phyloP scores from a whole-genome alignment of 2,113 vertebrate species.

The Nanorana parkeri region DNA sequence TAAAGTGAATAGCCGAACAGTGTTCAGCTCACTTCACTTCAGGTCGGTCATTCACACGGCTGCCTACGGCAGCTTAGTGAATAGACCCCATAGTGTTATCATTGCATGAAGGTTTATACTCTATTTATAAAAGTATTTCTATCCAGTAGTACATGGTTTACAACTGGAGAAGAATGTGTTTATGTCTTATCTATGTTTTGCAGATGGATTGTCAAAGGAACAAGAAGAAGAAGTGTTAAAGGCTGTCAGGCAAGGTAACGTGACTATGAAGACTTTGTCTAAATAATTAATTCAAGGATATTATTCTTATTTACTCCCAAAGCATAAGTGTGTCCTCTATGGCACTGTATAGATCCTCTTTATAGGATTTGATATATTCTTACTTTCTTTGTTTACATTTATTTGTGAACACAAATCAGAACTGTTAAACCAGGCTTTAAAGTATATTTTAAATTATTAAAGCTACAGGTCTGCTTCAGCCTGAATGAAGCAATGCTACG shows the following conservation, averaged over 20 bases:
- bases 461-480: no score
- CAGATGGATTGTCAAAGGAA: conserved; percentile 39
- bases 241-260: conserved; percentile 36
- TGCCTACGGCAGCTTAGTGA: no score
- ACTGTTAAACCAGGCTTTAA: no score
- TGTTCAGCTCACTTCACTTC: no score
- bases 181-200: conserved; percentile 44
- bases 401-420: no score
- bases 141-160: conserved; percentile 7
- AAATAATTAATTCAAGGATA: background rate
- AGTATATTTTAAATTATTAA: no score
- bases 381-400: background rate
- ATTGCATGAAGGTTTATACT: background rate
- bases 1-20: no score
- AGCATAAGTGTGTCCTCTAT: conserved; percentile 21
- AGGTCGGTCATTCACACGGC: no score
- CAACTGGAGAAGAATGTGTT: background rate
- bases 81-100: no score
- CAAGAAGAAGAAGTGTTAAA: conserved; percentile 31
- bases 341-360: conserved; percentile 13
- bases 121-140: background rate
- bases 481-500: no score
- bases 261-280: conserved; percentile 18
- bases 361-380: background rate
- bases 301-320: background rate